Base-by-base conservation (phyloP, 2,113 vertebrate genomes). In the Apteryx mantelli region DNA sequence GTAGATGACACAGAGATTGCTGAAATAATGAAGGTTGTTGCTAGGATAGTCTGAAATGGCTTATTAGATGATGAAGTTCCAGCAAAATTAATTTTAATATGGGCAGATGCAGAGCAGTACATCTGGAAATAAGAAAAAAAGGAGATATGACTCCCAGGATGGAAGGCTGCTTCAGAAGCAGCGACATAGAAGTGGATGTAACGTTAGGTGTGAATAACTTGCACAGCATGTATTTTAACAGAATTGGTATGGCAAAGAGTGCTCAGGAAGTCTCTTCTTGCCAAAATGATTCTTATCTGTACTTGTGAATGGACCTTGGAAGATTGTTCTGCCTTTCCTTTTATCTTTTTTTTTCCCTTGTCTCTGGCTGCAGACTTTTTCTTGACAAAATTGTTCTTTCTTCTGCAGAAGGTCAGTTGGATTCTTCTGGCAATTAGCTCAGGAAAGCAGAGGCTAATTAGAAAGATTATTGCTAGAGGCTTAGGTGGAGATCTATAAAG, bases 401-500 rank as follows among this genome's bases (percentile, higher is more conserved):
- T 94, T 85, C 40, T 82, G 11, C 25, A 81, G 71, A 96, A 88
- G 78, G 95, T 88, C 34, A 28, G 32, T 90, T 70, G 21, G 44
- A 80, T 88, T 96, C 82, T 96, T 55, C 53, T 94, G 95, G 92
- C 93, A 94, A 88, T 94, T 91, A 83, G 79, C 90, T 90, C 71
- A 75, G 71, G 50, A 92, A 77, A 88, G 53, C 63, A 83, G 85
- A 80, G 58, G 73, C 88, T 88, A 66, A 40, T 96, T 88, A 81
- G 70, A 94, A 58, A 95, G 93, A 93, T 93, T 95, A 58, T 80
- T 89, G 53, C 93, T 91, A 70, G 82, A 88, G 89, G 89, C 89
- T 38, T 50, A 87, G 69, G 76, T 86, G 65, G 13, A 68, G 81
- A 50, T 65, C 84, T 93, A 70, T 19, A 32, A 95, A 88, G 58